phyloP scores from a whole-genome alignment of 2,113 vertebrate species.

The Sphyrna mokarran region DNA sequence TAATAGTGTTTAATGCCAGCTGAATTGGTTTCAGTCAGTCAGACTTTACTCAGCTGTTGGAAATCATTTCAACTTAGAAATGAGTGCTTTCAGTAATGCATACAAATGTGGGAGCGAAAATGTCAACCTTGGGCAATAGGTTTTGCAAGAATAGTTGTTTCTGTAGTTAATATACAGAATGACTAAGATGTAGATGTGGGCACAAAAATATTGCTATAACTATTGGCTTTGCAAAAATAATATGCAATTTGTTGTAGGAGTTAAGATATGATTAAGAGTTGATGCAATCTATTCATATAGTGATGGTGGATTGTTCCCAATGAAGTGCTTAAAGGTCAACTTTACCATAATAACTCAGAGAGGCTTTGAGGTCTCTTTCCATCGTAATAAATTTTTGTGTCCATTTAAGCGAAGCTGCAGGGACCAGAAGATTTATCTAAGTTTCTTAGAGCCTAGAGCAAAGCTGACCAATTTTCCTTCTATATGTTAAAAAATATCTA shows the following conservation, averaged over 20 bases:
- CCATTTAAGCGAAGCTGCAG: neutral
- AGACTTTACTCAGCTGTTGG: constrained; percentile 25
- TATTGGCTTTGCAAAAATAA: neutral
- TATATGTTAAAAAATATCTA: neutral
- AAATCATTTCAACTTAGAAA: constrained; percentile 33
- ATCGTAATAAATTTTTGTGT: neutral
- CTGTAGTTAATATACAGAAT: neutral
- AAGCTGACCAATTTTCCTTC: neutral
- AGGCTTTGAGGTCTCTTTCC: neutral
- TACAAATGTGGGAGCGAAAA: constrained; percentile 32
- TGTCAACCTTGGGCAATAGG: constrained; percentile 23
- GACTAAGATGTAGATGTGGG: neutral
- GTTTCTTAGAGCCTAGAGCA: neutral
- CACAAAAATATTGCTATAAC: neutral
- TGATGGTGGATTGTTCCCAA: neutral
- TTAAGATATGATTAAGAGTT: neutral
- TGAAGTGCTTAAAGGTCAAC: neutral
- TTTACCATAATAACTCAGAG: constrained; percentile 1
- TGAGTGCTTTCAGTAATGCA: constrained; percentile 34
- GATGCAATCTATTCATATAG: neutral
- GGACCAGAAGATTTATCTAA: neutral
- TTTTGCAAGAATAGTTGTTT: neutral
- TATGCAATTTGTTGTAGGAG: neutral
- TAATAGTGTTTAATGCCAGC: constrained; percentile 34
- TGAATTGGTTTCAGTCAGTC: constrained; percentile 34